Conservation (phyloP, 2,888 invertebrate species). For the Ditula angustiorana region DNA sequence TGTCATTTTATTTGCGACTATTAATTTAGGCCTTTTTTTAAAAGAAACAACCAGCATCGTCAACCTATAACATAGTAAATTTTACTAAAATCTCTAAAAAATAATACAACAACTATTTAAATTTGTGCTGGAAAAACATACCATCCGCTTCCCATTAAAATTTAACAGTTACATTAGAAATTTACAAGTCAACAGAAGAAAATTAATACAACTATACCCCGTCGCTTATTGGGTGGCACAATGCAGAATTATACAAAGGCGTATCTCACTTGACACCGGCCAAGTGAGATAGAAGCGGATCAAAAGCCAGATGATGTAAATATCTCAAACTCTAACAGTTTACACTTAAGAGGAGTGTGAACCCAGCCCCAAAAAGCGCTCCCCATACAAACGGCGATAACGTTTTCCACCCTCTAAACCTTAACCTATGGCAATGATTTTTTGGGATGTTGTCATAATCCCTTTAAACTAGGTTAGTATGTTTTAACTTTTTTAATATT, state of each 20-base stretch:
- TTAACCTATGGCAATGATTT: no score
- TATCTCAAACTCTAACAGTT: no score
- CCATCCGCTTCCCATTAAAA: slow-evolving; percentile 5
- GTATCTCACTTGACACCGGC: no score
- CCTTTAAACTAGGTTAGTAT: no score
- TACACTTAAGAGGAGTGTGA: no score
- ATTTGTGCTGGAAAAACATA: slow-evolving; percentile 35
- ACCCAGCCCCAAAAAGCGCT: no score
- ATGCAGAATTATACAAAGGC: not conserved
- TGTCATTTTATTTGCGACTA: slow-evolving; percentile 20
- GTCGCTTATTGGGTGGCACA: not conserved
- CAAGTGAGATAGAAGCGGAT: no score
- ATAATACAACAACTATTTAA: slow-evolving; percentile 32
- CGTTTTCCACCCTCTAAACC: no score
- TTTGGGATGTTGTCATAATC: no score
- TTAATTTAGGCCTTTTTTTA: slow-evolving; percentile 43
- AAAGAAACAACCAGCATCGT: slow-evolving; percentile 28
- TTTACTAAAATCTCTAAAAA: slow-evolving; percentile 24
- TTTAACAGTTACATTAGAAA: slow-evolving; percentile 33
- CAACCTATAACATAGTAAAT: slow-evolving; percentile 22
- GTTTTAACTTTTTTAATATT: no score
- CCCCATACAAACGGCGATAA: no score
- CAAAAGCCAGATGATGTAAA: no score
- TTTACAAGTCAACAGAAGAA: slow-evolving; percentile 38
- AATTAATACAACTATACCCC: slow-evolving; percentile 12